Percentiles rank a stretch among this genome's conserved stretches.
Conservation (phyloP, 2,113 vertebrate genomes). For the Malurus elegans region DNA sequence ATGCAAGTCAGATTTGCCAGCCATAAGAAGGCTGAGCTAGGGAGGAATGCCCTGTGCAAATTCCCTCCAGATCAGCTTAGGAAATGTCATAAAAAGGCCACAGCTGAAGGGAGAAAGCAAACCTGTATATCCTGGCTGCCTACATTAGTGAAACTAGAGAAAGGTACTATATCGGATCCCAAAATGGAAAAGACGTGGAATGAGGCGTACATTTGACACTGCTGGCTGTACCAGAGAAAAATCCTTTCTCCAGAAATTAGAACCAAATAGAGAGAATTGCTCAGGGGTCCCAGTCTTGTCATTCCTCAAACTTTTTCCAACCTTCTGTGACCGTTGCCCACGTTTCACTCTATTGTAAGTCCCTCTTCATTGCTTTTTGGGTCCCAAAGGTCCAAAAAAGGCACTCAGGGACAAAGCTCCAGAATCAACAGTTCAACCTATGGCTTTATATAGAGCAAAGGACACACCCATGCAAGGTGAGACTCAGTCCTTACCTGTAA, state of each 20-base stretch:
- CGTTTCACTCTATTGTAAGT: background rate
- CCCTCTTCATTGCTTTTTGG: background rate
- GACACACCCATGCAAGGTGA: fast-evolving
- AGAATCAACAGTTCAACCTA: background rate
- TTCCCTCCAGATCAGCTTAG: background rate
- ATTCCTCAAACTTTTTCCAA: background rate
- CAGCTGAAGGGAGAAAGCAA: background rate
- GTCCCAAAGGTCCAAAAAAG: background rate
- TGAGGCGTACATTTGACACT: background rate
- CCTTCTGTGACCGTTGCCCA: fast-evolving
- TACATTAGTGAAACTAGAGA: background rate
- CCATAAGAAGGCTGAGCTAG: background rate
- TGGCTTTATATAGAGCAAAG: background rate
- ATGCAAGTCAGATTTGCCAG: background rate
- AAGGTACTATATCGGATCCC: background rate
- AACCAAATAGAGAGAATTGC: background rate
- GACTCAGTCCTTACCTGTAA: background rate
- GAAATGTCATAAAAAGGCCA: background rate
- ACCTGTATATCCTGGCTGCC: background rate
- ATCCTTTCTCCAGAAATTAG: background rate
- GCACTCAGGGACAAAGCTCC: background rate
- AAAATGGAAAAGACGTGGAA: background rate
- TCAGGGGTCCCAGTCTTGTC: background rate
- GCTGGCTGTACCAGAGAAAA: background rate
- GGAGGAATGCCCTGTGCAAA: background rate